Base-by-base conservation (phyloP, 2,797 vertebrate species). In the Buceros bicornis region DNA sequence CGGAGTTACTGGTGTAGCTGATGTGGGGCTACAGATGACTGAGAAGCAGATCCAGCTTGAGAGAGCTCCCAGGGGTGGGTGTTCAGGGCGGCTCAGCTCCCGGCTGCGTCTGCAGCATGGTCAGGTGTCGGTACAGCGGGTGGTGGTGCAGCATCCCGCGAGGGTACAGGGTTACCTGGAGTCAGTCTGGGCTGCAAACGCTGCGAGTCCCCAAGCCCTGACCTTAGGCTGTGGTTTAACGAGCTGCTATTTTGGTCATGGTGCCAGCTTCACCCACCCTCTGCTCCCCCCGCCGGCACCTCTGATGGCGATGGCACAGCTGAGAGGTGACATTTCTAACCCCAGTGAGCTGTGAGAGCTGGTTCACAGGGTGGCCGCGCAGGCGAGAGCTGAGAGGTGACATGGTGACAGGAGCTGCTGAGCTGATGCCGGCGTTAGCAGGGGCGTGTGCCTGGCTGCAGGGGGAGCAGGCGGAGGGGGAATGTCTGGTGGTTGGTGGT, bases 261-360 rank as follows among this genome's bases (percentile, higher is more conserved):
- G 76, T 94, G 90, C 93, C 93, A 92, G 69, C 76, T 77, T 74
- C 74, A 54, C 85, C 71, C 79, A 45, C 56, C 62, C 5, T 7
- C 47, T 16, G 31, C 51, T 11, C 11, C 57, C 24, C 74, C 24
- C 26, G 19, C 1, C 86, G 64, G 51, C 64, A 31, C 82, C 92
- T 91, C 25, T 77, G 90, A 12, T 77, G 90, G 64, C 4, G 16
- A 16, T 93, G 90, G 79, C 85, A 91, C 79, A 15, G 84, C 89
- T 71, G 82, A 77, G 65, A 79, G 82, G 89, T 93, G 95, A 89
- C 89, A 76, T 91, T 95, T 86, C 88, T 25, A 56, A 85, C 62
- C 86, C 50, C 2, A 2, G 6, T 25, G 40, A 86, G 72, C 91
- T 61, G 87, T 0, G 0, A 8, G 48, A 8, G 50, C 11, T 6